Percentiles rank a stretch among this genome's conserved stretches.
These are phyloP conservation scores for Megaceryle torquata DNA, from an alignment of 2,113 vertebrate genomes.

Conservation along the genomic window DNA sequence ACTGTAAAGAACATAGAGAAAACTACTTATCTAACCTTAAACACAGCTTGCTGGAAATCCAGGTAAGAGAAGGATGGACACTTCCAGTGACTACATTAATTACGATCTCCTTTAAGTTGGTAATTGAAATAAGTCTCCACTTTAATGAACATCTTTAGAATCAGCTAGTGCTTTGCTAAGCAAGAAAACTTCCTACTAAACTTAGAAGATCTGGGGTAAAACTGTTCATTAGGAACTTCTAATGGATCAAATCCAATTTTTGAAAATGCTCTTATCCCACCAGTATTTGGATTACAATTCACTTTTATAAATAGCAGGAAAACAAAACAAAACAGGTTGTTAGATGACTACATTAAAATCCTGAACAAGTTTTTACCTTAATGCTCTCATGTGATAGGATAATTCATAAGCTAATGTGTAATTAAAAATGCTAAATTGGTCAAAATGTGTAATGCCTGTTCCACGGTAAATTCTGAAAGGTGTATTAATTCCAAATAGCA, in stretches of 20 bases:
- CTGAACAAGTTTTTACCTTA: not conserved
- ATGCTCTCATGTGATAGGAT: not conserved
- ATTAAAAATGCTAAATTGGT: not conserved
- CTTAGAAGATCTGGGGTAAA: not conserved
- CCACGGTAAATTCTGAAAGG: not conserved
- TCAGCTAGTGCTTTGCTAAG: not conserved
- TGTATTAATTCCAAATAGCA: not conserved
- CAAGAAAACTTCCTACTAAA: conserved; percentile 2
- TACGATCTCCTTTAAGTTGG: not conserved
- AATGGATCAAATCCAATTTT: not conserved
- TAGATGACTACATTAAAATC: not conserved
- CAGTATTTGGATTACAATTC: not conserved
- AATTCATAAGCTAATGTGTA: not conserved
- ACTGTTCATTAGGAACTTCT: not conserved
- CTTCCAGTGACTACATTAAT: not conserved
- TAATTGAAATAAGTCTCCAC: not conserved
- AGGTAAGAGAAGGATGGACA: not conserved
- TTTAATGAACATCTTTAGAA: not conserved
- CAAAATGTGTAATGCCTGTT: not conserved
- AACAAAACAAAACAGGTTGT: not conserved
- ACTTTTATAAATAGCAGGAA: not conserved
- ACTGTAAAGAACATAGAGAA: not conserved
- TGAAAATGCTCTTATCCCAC: not conserved
- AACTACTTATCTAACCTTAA: not conserved
- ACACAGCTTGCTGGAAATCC: not conserved